A percentile compares a stretch with the other conserved stretches of the same genome.
Evolutionary conservation across 2,888 invertebrate species (phyloP).

Genomic region (Coecobrya sp.): DNA sequence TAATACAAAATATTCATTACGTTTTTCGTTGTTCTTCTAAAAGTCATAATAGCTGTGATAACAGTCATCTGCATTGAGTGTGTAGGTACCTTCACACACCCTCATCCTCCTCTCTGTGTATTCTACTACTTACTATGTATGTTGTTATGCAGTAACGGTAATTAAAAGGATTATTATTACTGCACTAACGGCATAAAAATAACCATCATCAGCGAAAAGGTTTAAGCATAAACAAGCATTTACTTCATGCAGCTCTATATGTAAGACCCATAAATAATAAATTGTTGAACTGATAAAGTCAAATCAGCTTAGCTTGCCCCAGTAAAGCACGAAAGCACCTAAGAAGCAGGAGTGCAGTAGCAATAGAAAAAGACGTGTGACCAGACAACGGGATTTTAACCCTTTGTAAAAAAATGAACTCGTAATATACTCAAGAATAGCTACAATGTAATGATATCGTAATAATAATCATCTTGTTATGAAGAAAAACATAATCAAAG

Average conservation of each 20-base stretch:
- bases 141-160: conserved; percentile 49
- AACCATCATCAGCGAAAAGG: conserved; percentile 35
- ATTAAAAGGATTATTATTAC: conserved; percentile 59
- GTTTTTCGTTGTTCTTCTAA: conserved; percentile 21
- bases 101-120: background rate
- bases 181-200: conserved; percentile 55
- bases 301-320: conserved; percentile 41
- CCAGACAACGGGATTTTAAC: conserved; percentile 53
- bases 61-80: conserved; percentile 1
- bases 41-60: conserved; percentile 21
- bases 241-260: background rate
- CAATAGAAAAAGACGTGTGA: conserved; percentile 10
- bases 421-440: background rate
- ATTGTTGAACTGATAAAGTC: background rate
- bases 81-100: conserved; percentile 4
- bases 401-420: background rate
- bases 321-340: background rate
- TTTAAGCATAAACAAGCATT: background rate
- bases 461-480: conserved; percentile 7
- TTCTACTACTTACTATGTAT: background rate
- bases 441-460: background rate
- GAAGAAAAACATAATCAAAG: background rate
- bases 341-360: background rate
- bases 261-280: conserved; percentile 13
- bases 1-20: background rate